Evolutionary conservation across 2,113 vertebrate genomes (phyloP).

Genomic region (Catharus bicknelli): DNA sequence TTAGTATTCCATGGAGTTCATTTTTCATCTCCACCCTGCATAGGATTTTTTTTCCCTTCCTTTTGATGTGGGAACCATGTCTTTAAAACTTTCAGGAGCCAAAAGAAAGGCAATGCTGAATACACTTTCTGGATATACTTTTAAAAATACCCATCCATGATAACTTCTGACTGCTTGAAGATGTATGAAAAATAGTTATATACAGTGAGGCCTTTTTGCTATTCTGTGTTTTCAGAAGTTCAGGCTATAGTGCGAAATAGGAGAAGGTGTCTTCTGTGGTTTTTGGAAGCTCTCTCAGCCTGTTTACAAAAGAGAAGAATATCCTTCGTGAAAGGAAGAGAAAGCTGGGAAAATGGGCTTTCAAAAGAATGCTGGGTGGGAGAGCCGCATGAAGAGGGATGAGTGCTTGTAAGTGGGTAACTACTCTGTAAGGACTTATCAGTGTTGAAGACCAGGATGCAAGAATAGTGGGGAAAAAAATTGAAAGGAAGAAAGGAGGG

Average conservation of each 20-base stretch:
- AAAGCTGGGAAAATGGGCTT: background rate
- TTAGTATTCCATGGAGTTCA: constrained; percentile 31
- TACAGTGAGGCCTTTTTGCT: background rate
- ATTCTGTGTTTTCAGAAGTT: background rate
- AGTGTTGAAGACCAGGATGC: background rate
- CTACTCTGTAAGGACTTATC: background rate
- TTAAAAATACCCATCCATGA: background rate
- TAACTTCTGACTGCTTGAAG: background rate
- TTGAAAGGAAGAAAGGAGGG: background rate
- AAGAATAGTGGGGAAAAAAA: background rate
- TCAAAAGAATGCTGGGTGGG: background rate
- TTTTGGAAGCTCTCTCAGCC: background rate
- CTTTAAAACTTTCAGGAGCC: background rate
- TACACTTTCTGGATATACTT: background rate
- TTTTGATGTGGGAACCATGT: constrained; percentile 30
- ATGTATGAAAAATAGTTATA: background rate
- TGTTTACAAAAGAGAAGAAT: background rate
- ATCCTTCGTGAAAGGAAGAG: background rate
- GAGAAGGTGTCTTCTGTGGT: background rate
- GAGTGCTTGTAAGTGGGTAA: background rate
- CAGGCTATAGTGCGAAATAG: background rate
- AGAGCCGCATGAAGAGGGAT: background rate
- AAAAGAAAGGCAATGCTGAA: background rate
- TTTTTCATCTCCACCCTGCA: constrained; percentile 33
- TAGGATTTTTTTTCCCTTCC: background rate